Conservation (phyloP, 2,797 vertebrate species). For the Luscinia luscinia region DNA sequence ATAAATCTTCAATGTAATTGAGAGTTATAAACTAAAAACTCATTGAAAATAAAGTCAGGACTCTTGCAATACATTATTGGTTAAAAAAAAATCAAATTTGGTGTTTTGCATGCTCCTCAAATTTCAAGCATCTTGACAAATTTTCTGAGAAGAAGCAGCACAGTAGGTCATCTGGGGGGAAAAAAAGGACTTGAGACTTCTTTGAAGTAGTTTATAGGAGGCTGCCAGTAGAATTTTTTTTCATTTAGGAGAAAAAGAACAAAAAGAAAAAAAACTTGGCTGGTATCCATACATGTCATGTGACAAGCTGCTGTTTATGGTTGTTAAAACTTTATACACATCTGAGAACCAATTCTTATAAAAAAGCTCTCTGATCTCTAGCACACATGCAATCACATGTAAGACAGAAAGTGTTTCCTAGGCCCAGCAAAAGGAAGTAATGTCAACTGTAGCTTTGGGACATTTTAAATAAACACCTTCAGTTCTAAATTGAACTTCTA, state of each 20-base stretch:
- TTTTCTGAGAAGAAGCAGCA: background rate
- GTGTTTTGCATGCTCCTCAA: background rate
- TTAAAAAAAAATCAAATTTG: background rate
- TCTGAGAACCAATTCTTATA: background rate
- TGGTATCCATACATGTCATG: background rate
- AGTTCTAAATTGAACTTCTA: background rate
- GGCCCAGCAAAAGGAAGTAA: background rate
- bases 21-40: background rate
- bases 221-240: constrained; percentile 3
- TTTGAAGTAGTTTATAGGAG: constrained; percentile 38
- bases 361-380: constrained; percentile 19
- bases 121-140: background rate
- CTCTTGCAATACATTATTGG: background rate
- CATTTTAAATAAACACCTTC: background rate
- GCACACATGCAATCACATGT: background rate
- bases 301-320: constrained; percentile 11
- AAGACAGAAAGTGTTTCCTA: background rate
- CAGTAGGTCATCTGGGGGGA: background rate
- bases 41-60: background rate
- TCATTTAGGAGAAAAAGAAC: constrained; percentile 34
- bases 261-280: background rate
- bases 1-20: background rate
- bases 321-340: background rate
- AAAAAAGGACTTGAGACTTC: background rate
- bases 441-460: background rate